Percentiles rank a stretch among this genome's conserved stretches.
Evolutionary conservation across 2,888 invertebrate genomes (phyloP).

Genomic region (Frankliniella intonsa): DNA sequence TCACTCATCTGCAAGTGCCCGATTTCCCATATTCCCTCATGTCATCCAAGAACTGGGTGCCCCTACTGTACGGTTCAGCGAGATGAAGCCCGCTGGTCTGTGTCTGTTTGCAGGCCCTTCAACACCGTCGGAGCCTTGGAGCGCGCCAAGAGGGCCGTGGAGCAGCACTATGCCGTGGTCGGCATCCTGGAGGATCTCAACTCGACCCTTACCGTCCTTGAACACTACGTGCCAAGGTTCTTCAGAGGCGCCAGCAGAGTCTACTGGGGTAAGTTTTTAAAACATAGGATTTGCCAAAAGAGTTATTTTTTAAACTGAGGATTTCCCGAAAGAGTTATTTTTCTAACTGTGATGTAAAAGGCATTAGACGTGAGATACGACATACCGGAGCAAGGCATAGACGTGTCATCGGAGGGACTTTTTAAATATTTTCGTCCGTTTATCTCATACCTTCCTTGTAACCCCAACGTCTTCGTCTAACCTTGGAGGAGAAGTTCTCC

Average conservation of each 20-base stretch:
- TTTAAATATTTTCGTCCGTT: too few species aligned
- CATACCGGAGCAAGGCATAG: too few species aligned
- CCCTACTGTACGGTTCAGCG: too few species aligned
- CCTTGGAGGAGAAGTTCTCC: too few species aligned
- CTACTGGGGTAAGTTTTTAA: conserved; percentile 65
- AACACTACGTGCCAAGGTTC: conserved; percentile 78
- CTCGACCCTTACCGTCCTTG: conserved; percentile 76
- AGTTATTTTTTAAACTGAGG: conserved; percentile 28
- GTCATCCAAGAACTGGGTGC: neutral
- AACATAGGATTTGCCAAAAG: too few species aligned
- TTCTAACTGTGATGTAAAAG: too few species aligned
- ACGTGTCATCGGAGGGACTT: too few species aligned
- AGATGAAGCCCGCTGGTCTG: neutral
- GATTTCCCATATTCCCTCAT: neutral
- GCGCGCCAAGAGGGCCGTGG: conserved; percentile 78
- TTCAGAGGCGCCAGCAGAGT: conserved; percentile 72
- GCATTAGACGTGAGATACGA: too few species aligned
- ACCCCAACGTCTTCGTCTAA: too few species aligned
- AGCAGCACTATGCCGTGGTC: conserved; percentile 81
- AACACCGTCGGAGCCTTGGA: conserved; percentile 78
- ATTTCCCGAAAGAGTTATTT: too few species aligned
- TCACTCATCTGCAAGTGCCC: too few species aligned
- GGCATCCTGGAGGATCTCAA: conserved; percentile 85
- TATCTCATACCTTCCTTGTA: too few species aligned
- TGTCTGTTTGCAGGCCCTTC: conserved; percentile 62